A percentile compares a stretch with the other conserved stretches of the same genome.
These are phyloP conservation scores for Ceriagrion tenellum DNA, from an alignment of 2,888 invertebrate species.

Conservation along the genomic window DNA sequence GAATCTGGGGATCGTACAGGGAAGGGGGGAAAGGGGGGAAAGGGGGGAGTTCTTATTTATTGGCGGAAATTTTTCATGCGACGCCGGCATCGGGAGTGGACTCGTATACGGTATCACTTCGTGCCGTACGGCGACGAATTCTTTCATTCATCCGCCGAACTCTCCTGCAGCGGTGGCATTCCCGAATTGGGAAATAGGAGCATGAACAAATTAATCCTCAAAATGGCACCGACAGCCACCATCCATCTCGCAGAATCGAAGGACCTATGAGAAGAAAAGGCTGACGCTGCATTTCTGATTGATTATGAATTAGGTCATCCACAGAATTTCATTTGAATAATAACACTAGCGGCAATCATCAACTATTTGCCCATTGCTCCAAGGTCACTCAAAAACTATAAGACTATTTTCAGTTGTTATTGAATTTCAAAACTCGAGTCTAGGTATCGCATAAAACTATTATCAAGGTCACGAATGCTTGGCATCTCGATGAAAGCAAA, in stretches of 20 bases:
- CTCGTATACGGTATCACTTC: slow-evolving; percentile 17
- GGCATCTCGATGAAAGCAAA: too few species aligned
- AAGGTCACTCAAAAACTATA: not conserved
- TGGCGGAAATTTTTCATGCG: slow-evolving; percentile 62
- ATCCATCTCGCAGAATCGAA: not conserved
- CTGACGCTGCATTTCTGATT: not conserved
- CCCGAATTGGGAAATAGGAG: not conserved
- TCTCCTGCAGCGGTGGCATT: not conserved
- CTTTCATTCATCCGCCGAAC: not conserved
- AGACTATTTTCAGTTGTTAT: not conserved
- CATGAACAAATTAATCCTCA: not conserved
- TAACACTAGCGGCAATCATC: too few species aligned
- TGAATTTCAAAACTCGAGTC: too few species aligned
- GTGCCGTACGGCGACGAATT: slow-evolving; percentile 1
- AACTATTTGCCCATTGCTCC: not conserved
- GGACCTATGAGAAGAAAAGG: not conserved
- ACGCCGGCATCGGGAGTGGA: slow-evolving; percentile 42
- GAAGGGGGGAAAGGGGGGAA: too few species aligned
- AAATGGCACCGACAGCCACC: not conserved
- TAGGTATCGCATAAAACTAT: too few species aligned
- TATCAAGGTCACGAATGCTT: too few species aligned
- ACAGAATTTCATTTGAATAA: not conserved
- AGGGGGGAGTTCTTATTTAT: slow-evolving; percentile 50
- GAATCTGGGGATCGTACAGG: slow-evolving; percentile 50
- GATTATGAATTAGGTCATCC: not conserved